Evolutionary conservation across 2,113 vertebrate genomes (phyloP).

Genomic region (Marmota flaviventris): DNA sequence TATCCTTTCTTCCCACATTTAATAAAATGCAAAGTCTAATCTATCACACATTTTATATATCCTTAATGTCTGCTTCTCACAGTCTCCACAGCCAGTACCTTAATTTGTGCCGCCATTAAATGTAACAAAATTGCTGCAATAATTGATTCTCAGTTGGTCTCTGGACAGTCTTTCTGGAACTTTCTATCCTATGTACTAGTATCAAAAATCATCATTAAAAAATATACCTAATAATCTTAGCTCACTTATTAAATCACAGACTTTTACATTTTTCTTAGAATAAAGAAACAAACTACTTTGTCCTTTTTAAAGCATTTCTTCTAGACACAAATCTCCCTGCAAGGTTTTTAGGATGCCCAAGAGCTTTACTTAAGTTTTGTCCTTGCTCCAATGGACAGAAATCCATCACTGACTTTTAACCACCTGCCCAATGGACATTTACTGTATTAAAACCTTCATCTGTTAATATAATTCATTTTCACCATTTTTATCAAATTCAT

Average conservation of each 20-base stretch:
- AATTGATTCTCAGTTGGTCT: background rate
- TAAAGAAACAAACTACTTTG: background rate
- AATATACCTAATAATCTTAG: background rate
- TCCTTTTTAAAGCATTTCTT: background rate
- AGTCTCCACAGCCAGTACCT: background rate
- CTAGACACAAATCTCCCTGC: background rate
- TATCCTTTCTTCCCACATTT: background rate
- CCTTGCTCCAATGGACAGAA: background rate
- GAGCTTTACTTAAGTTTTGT: background rate
- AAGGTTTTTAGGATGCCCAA: background rate
- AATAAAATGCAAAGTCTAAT: background rate
- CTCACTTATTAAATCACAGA: background rate
- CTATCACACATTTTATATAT: background rate
- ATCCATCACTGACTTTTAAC: background rate
- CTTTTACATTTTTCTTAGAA: background rate
- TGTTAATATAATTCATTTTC: background rate
- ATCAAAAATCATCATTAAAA: background rate
- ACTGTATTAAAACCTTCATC: background rate
- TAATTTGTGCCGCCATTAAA: background rate
- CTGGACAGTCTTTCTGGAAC: background rate
- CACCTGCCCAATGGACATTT: background rate
- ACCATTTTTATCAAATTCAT: background rate
- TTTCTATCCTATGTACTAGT: background rate
- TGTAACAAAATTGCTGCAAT: background rate
- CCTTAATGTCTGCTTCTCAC: background rate